These are phyloP conservation scores for Molothrus ater DNA, from an alignment of 2,797 vertebrate species.

Conservation along the genomic window DNA sequence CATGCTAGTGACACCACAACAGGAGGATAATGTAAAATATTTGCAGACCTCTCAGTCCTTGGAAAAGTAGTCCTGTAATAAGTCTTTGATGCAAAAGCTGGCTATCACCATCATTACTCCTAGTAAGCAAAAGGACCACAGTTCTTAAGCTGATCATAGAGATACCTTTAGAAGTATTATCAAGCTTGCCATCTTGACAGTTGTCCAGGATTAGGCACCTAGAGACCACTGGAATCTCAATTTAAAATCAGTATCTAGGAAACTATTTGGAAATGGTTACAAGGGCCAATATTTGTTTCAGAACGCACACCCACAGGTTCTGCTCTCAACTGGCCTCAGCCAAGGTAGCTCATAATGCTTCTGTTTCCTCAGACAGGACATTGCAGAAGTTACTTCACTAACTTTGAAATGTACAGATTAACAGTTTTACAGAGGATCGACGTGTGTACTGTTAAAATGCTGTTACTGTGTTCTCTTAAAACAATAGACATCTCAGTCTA, in stretches of 20 bases:
- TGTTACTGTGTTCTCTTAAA: neutral
- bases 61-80: neutral
- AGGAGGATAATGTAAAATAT: neutral
- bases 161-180: neutral
- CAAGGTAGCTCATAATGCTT: neutral
- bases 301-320: neutral
- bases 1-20: neutral
- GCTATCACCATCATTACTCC: neutral
- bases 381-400: neutral
- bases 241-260: neutral
- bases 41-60: neutral
- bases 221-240: neutral
- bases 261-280: neutral
- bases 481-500: conserved; percentile 2
- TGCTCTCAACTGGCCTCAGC: neutral
- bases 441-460: neutral
- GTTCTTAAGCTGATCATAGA: neutral
- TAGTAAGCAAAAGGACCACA: neutral
- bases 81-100: neutral
- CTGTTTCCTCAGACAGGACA: neutral
- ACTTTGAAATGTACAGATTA: neutral
- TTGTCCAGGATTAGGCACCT: neutral
- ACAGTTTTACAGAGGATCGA: neutral
- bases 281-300: neutral
- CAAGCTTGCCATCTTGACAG: neutral